Base-by-base conservation (phyloP, 30 jellyfish, hydroid and myxozoan species). In the Aurelia coerulea region DNA sequence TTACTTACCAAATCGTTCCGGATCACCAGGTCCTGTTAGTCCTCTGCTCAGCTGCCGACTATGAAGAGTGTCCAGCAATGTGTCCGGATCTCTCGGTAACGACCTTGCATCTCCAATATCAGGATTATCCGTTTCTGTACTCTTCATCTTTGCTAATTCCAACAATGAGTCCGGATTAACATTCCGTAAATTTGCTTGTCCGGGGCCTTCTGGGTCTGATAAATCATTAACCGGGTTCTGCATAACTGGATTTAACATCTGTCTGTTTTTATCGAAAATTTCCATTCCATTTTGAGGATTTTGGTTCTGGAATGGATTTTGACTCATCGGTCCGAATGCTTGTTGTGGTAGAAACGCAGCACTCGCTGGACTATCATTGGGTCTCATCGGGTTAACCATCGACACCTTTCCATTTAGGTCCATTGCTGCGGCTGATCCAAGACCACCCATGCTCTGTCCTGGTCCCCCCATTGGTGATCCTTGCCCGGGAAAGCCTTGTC, bases 1-100 rank as follows among this genome's bases (percentile, higher is more conserved):
- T 58, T 34, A 37, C 32, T 52, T 83, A 91, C 92, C 86, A 35
- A 85, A 65, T 87, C 79, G 63, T 64, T 77, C 92, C 46, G 99
- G 97, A 89, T 94, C 99, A 29, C 99, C 99, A 7, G 99, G 91
- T 2, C 99, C 99, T 9, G 79, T 35, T 68, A 94, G 69, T 11
- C 92, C 95, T 41, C 85, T 65, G 76, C 85, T 73, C 23, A 94
- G 84, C 72, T 88, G 95, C 29, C 90, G 76, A 29, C 73, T 86
- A 18, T 90, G 97, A 63, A 95, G 68, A 16, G 91, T 81, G 60
- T 95, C 99, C 65, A 95, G 88, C 70, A 95, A 87, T 14, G 81
- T 73, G 34, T 87, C 96, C 15, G 99, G 99, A 74, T 89, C 74
- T 49, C 88, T 71, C 13, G 74, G 84, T 39, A 69, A 37, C 52